Conservation (phyloP, 2,888 invertebrate genomes). For the Spodoptera littoralis region DNA sequence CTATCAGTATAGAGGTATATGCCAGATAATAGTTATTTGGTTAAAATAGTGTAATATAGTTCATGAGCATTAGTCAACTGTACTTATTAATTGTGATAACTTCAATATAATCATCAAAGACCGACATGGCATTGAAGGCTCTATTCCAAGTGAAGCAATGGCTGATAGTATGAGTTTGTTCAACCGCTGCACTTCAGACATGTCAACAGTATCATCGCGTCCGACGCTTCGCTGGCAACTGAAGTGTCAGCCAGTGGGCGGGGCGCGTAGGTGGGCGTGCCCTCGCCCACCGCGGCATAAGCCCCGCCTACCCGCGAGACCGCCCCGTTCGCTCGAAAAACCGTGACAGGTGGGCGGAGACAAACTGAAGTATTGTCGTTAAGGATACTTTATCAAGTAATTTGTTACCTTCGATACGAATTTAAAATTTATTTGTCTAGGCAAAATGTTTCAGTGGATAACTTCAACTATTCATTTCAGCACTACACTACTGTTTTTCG, state of each 20-base stretch:
- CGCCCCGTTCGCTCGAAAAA: constrained; percentile 76
- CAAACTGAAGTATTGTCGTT: constrained; percentile 81
- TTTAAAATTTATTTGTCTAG: constrained; percentile 79
- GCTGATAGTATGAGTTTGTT: not conserved
- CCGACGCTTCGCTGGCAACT: constrained; percentile 80
- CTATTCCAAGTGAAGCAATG: not conserved
- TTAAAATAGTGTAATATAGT: too few species aligned
- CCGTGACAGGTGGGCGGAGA: constrained; percentile 83
- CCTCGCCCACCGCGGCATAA: constrained; percentile 55
- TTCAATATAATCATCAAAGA: not conserved
- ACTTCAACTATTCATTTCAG: constrained; percentile 35
- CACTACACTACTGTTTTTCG: constrained; percentile 4
- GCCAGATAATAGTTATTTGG: too few species aligned
- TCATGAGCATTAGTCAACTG: too few species aligned
- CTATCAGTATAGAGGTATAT: too few species aligned
- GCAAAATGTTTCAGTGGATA: constrained; percentile 40
- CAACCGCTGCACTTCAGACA: constrained; percentile 25
- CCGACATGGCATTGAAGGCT: not conserved
- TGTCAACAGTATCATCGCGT: constrained; percentile 72
- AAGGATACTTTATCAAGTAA: constrained; percentile 88
- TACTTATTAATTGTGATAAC: too few species aligned
- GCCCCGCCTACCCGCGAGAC: constrained; percentile 72
- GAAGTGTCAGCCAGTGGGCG: constrained; percentile 81
- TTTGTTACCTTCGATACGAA: constrained; percentile 84
- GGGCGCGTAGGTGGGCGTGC: constrained; percentile 75